Percentiles rank a stretch among this genome's conserved stretches.
Conservation (phyloP, 2,888 invertebrate genomes). For the Rhagonycha fulva region DNA sequence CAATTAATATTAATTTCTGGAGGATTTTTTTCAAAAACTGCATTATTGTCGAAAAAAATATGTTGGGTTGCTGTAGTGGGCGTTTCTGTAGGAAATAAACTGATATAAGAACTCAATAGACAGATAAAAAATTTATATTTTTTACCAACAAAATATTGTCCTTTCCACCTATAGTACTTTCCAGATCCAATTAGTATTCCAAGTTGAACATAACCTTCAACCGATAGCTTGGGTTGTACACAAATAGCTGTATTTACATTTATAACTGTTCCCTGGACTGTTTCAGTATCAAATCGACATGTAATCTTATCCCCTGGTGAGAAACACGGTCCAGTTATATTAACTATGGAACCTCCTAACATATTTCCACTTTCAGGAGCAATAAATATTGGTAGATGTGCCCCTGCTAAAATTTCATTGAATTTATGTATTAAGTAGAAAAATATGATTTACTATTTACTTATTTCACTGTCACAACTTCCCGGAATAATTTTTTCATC, state of each 20-base stretch:
- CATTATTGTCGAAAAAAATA: conserved; percentile 77
- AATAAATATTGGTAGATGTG: conserved; percentile 80
- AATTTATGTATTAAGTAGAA: not conserved
- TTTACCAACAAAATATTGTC: conserved; percentile 89
- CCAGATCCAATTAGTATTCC: conserved; percentile 83
- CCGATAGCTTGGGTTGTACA: conserved; percentile 83
- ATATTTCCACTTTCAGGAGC: conserved; percentile 96
- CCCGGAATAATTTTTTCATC: conserved; percentile 94
- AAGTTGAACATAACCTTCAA: conserved; percentile 87
- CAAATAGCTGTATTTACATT: conserved; percentile 86
- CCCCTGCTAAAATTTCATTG: conserved; percentile 64
- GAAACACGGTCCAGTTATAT: conserved; percentile 96
- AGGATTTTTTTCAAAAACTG: conserved; percentile 74
- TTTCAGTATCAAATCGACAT: conserved; percentile 80
- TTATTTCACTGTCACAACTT: conserved; percentile 89
- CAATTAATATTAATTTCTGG: conserved; percentile 78
- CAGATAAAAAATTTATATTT: not conserved
- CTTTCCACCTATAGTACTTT: conserved; percentile 83
- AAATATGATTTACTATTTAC: conserved; percentile 53
- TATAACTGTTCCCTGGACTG: conserved; percentile 76
- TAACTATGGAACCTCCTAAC: conserved; percentile 95
- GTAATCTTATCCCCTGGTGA: conserved; percentile 73
- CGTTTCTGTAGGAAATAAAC: conserved; percentile 68
- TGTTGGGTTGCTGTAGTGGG: conserved; percentile 85
- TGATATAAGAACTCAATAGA: too few relatives aligned